Evolutionary conservation across 2,113 vertebrate species (phyloP), one percentile per base, ranked within the genome.

Genomic region (Thymallus thymallus): DNA sequence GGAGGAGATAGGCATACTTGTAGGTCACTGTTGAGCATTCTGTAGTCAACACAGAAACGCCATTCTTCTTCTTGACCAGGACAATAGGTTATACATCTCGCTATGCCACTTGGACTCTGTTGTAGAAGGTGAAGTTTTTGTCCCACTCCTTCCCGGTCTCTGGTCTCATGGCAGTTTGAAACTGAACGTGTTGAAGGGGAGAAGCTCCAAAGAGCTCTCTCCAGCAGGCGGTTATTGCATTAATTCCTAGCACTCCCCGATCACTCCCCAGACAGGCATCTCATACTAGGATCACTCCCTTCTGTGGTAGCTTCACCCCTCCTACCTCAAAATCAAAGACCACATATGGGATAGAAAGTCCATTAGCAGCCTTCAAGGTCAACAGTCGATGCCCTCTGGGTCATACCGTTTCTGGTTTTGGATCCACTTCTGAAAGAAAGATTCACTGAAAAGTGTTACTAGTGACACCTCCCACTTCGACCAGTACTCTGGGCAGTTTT

Each of bases 181-280:
- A 60, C 56, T 20, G 48, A 22, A 2, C 18, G 3, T 0, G 20
- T 22, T 1, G 22, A 23, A 26, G 24, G 35, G 16, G 65, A 13
- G 14, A 2, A 2, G 5, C 35, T 18, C 22, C 46, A 24, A 20
- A 29, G 29, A 26, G 55, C 41, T 2, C 13, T n/a, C 46, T 3
- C 72, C 72, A 74, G 5, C 62, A 74, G 9, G 65, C n/a, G 1
- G 24, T 18, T 16, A 74, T n/a, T 0, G 56, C 68, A 55, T 76
- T 76, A 20, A 71, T 76, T 1, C 68, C 75, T 26, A 76, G 5
- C n/a, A 76, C 41, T 29, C 29, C 29, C 29, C 3, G 29, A 29
- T 29, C 29, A 29, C 18, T 29, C 32, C 75, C 6, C 7, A 60
- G 1, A 64, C 26, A n/a, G 60, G 12, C 22, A n/a, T 72, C 58